A percentile compares a stretch with the other conserved stretches of the same genome.
These are phyloP conservation scores for Marasmarcha lunaedactyla DNA, from an alignment of 2,888 invertebrate species.

Conservation along the genomic window DNA sequence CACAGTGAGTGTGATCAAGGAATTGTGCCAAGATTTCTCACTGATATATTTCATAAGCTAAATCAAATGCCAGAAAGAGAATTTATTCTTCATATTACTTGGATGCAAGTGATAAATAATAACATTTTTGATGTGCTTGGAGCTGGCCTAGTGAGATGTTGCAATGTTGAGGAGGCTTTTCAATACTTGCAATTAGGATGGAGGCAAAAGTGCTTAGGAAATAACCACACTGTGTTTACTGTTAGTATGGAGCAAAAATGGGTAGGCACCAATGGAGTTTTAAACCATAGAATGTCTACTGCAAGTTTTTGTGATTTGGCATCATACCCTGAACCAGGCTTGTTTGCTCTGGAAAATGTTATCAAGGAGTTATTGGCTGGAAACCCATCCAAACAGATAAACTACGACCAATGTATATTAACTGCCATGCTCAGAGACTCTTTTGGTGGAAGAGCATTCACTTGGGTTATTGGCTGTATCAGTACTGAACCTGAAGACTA, in stretches of 20 bases:
- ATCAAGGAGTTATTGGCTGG: slow-evolving; percentile 69
- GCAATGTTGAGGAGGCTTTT: slow-evolving; percentile 78
- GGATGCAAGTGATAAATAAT: slow-evolving; percentile 79
- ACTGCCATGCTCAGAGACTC: slow-evolving; percentile 79
- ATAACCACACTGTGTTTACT: slow-evolving; percentile 77
- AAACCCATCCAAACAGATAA: slow-evolving; percentile 63
- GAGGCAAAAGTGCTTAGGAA: slow-evolving; percentile 66
- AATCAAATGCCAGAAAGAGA: slow-evolving; percentile 74
- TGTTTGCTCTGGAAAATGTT: slow-evolving; percentile 76
- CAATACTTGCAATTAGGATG: slow-evolving; percentile 78
- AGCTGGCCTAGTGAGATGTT: slow-evolving; percentile 64
- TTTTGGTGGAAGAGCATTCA: slow-evolving; percentile 81
- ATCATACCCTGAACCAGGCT: slow-evolving; percentile 71
- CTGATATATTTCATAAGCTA: slow-evolving; percentile 77
- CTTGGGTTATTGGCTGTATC: slow-evolving; percentile 78
- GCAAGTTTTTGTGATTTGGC: slow-evolving; percentile 80
- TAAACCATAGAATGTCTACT: slow-evolving; percentile 79
- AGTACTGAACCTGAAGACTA: slow-evolving; percentile 77
- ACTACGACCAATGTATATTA: slow-evolving; percentile 75
- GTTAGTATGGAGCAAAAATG: slow-evolving; percentile 81
- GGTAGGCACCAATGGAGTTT: slow-evolving; percentile 74
- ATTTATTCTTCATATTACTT: slow-evolving; percentile 76
- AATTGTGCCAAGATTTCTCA: slow-evolving; percentile 77
- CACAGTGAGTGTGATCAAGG: slow-evolving; percentile 78
- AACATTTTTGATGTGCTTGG: slow-evolving; percentile 73